phyloP scores from a whole-genome alignment of 2,888 invertebrate genomes.

The Drosophila atripex region DNA sequence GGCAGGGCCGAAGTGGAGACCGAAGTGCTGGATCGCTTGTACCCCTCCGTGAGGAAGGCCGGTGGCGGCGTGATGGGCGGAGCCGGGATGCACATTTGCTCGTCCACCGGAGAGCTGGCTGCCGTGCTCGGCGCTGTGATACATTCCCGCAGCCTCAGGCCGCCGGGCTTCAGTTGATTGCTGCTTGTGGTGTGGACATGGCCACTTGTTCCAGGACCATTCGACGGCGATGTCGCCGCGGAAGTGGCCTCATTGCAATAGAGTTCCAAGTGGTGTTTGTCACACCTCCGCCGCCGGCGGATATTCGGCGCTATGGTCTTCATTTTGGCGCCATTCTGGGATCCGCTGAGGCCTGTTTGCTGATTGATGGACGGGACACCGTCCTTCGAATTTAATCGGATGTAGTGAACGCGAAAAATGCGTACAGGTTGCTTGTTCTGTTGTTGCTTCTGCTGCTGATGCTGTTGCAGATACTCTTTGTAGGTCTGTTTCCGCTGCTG shows the following conservation, averaged over 20 bases:
- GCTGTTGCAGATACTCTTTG: slow-evolving; percentile 53
- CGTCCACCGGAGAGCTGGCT: slow-evolving; percentile 78
- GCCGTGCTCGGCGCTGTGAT: slow-evolving; percentile 73
- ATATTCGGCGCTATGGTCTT: slow-evolving; percentile 88
- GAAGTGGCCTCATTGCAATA: slow-evolving; percentile 79
- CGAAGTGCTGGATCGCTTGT: slow-evolving; percentile 83
- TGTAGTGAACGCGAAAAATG: slow-evolving; percentile 77
- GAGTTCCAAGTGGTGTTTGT: slow-evolving; percentile 86
- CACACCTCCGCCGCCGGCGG: slow-evolving; percentile 87
- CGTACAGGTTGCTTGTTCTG: slow-evolving; percentile 66
- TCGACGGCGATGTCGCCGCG: slow-evolving; percentile 18
- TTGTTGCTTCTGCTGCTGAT: slow-evolving; percentile 42
- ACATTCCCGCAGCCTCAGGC: slow-evolving; percentile 61
- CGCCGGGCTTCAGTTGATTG: slow-evolving; percentile 54
- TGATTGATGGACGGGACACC: slow-evolving; percentile 57
- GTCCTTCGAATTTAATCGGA: slow-evolving; percentile 79
- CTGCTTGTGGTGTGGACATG: slow-evolving; percentile 13
- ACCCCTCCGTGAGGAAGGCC: slow-evolving; percentile 87
- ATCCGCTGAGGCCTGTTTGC: slow-evolving; percentile 34
- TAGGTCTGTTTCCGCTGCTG: slow-evolving; percentile 56
- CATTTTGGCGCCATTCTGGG: slow-evolving; percentile 84
- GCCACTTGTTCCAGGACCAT: slow-evolving; percentile 1
- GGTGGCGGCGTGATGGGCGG: slow-evolving; percentile 89
- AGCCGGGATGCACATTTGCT: slow-evolving; percentile 83
- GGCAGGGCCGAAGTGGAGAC: slow-evolving; percentile 74